Conservation (phyloP, 92 coral and sea anemone species). For the Actinernus sp. region DNA sequence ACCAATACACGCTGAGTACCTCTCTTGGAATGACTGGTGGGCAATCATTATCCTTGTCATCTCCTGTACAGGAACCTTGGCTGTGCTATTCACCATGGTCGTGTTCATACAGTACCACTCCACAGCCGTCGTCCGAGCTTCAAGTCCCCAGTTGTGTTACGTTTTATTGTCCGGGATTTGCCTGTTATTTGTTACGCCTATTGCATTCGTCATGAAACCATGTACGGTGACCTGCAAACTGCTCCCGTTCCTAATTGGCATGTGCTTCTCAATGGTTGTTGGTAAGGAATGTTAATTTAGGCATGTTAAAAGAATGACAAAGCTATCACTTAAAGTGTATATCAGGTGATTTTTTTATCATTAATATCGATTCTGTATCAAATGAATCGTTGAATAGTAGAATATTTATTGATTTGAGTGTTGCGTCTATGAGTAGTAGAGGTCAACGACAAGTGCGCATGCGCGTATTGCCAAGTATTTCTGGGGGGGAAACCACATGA, state of each 20-base stretch:
- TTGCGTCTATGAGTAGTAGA: too few relatives aligned
- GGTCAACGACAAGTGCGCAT: too few relatives aligned
- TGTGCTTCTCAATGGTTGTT: conserved; percentile 67
- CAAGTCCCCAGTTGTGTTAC: conserved; percentile 76
- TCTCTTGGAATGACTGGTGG: conserved; percentile 58
- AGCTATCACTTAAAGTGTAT: too few relatives aligned
- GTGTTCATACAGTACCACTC: conserved; percentile 47
- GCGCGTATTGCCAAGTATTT: too few relatives aligned
- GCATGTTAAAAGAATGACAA: too few relatives aligned
- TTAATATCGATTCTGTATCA: too few relatives aligned
- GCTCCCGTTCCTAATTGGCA: conserved; percentile 69
- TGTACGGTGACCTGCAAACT: conserved; percentile 41
- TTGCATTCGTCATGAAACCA: conserved; percentile 48
- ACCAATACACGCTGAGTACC: conserved; percentile 51
- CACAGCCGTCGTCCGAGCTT: conserved; percentile 77
- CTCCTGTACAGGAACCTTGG: conserved; percentile 49
- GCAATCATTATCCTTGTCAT: conserved; percentile 43
- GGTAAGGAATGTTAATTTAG: too few relatives aligned
- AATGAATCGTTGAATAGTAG: too few relatives aligned
- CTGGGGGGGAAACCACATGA: too few relatives aligned
- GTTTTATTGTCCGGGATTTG: conserved; percentile 66
- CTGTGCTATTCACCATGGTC: conserved; percentile 29
- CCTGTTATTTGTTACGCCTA: conserved; percentile 65
- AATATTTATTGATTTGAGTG: too few relatives aligned
- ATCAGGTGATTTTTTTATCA: too few relatives aligned